phyloP scores from a whole-genome alignment of 2,888 invertebrate species.

The Habrosyne pyritoides region DNA sequence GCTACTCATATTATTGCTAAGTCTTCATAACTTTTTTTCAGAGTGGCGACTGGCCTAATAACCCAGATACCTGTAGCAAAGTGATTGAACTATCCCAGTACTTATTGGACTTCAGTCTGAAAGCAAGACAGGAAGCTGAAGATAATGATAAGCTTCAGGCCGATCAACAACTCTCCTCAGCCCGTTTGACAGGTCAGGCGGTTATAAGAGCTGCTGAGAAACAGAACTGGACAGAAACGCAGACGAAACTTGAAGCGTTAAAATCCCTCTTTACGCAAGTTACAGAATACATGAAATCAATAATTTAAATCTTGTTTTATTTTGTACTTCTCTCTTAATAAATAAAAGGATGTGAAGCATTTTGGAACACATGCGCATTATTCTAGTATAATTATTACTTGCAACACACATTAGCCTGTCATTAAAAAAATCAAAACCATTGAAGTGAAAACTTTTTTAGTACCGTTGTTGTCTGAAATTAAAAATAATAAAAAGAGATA shows the following conservation, averaged over 20 bases:
- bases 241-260: conserved; percentile 55
- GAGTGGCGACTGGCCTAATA: conserved; percentile 82
- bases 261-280: conserved; percentile 53
- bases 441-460: no score
- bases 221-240: conserved; percentile 73
- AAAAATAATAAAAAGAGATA: no score
- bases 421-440: no score
- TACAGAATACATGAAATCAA: conserved; percentile 75
- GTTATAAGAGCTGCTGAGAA: conserved; percentile 78
- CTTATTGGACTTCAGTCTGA: conserved; percentile 83
- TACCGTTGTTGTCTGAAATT: no score
- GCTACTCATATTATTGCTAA: not conserved
- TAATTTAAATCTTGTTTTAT: conserved; percentile 51
- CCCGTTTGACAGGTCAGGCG: conserved; percentile 82
- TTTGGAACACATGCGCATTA: not conserved
- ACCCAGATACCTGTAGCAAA: conserved; percentile 83
- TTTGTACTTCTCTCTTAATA: conserved; percentile 20
- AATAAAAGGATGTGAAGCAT: no score
- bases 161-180: conserved; percentile 83
- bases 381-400: no score
- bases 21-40: conserved; percentile 36
- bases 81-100: conserved; percentile 85
- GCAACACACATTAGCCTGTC: not conserved
- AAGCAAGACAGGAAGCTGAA: conserved; percentile 73
- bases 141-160: conserved; percentile 78